A percentile compares a stretch with the other conserved stretches of the same genome.
Evolutionary conservation across 2,888 invertebrate species (phyloP).

Genomic region (Troilus luridus): DNA sequence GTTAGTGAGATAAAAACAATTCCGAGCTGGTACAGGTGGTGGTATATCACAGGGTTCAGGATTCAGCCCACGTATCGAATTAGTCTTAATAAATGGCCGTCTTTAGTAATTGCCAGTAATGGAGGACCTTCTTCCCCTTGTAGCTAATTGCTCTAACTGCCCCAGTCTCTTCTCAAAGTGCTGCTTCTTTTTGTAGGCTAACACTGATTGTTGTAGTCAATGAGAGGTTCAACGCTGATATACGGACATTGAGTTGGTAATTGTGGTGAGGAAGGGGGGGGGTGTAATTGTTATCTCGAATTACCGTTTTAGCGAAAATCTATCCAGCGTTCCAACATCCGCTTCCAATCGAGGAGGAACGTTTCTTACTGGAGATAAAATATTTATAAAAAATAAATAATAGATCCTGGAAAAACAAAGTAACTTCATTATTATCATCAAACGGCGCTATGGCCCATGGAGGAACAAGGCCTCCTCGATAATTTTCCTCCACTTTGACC

Average conservation of each 20-base stretch:
- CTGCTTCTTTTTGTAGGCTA: constrained; percentile 9
- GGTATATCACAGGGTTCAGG: constrained; percentile 27
- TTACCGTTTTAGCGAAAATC: neutral
- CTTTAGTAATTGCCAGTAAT: constrained; percentile 48
- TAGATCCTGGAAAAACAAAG: too few species aligned
- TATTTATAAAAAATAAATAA: too few species aligned
- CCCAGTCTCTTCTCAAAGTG: neutral
- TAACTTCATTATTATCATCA: too few species aligned
- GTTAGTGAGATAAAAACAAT: neutral
- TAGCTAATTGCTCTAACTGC: constrained; percentile 43
- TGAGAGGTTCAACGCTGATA: constrained; percentile 14
- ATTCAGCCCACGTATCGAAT: constrained; percentile 53
- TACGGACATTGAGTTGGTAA: constrained; percentile 1
- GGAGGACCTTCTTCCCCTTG: neutral
- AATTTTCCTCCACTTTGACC: too few species aligned
- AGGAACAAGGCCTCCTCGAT: too few species aligned
- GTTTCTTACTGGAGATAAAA: neutral
- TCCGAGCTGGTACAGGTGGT: neutral
- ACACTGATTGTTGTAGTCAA: neutral
- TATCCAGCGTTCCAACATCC: neutral
- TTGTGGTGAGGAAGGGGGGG: neutral
- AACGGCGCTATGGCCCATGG: too few species aligned
- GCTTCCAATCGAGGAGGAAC: neutral
- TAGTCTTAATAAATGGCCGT: constrained; percentile 47
- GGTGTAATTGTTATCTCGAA: neutral